Conservation (phyloP, 2,797 vertebrate species). For the Gambelia wislizenii region DNA sequence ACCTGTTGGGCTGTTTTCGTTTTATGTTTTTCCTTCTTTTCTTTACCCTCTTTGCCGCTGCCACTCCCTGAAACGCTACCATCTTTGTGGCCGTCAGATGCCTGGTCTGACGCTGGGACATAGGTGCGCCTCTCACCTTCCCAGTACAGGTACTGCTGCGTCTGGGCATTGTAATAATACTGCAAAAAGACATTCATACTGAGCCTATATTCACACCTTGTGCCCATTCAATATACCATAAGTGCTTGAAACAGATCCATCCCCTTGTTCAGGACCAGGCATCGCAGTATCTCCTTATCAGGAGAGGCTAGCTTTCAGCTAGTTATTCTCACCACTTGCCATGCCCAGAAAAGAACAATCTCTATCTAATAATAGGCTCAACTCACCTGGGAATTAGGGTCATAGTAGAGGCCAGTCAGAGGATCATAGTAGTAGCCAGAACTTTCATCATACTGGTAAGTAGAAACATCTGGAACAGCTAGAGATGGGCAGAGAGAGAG, state of each 20-base stretch:
- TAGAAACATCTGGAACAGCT: slow-evolving; percentile 93
- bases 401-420: slow-evolving; percentile 92
- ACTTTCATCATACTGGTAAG: slow-evolving; percentile 91
- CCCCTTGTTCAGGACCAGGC: too few species aligned
- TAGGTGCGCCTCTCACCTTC: slow-evolving; percentile 89
- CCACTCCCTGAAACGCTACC: slow-evolving; percentile 40
- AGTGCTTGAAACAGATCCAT: neutral
- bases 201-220: neutral
- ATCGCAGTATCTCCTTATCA: neutral
- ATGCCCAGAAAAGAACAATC: neutral
- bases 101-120: slow-evolving; percentile 83
- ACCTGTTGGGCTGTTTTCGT: slow-evolving; percentile 94
- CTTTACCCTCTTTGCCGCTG: slow-evolving; percentile 80
- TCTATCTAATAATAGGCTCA: neutral
- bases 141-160: slow-evolving; percentile 93
- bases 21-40: slow-evolving; percentile 93
- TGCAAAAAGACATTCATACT: slow-evolving; percentile 55
- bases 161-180: slow-evolving; percentile 92
- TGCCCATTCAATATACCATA: neutral
- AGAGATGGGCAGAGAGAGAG: slow-evolving; percentile 23
- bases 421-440: slow-evolving; percentile 93
- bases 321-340: neutral
- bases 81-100: slow-evolving; percentile 73
- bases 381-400: slow-evolving; percentile 88
- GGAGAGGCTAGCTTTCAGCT: neutral